Evolutionary conservation across 2,113 vertebrate species (phyloP).

Genomic region (Malurus elegans): DNA sequence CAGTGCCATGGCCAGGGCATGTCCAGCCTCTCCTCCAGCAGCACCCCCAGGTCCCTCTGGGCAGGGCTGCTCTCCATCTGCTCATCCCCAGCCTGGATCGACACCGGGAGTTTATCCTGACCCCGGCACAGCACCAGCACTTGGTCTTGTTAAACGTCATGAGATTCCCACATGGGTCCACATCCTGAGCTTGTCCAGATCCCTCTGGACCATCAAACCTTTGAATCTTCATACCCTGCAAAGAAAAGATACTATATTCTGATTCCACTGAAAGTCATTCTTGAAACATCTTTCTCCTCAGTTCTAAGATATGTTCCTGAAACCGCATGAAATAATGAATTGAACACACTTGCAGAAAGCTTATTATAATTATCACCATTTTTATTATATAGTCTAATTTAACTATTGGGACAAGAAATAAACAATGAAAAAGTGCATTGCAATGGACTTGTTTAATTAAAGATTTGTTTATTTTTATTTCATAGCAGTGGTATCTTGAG

Average conservation of each 20-base stretch:
- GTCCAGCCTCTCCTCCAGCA: background rate
- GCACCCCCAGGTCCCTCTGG: background rate
- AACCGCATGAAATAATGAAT: background rate
- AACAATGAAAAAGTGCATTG: background rate
- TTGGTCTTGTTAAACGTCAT: background rate
- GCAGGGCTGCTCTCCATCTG: background rate
- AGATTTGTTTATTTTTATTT: background rate
- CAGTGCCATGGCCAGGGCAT: accelerated
- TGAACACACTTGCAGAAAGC: background rate
- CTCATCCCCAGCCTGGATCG: background rate
- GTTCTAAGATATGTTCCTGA: background rate
- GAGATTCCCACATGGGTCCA: background rate
- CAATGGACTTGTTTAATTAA: background rate
- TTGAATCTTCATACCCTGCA: background rate
- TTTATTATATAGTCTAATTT: background rate
- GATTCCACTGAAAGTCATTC: background rate
- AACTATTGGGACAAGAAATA: background rate
- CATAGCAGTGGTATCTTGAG: background rate
- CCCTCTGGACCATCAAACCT: background rate
- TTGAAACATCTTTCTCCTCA: background rate
- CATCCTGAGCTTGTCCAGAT: background rate
- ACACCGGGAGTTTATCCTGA: accelerated
- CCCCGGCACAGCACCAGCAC: background rate
- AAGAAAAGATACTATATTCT: background rate
- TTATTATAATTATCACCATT: background rate